Base-by-base conservation (phyloP, 2,888 invertebrate species). In the Cynaeus angustus region DNA sequence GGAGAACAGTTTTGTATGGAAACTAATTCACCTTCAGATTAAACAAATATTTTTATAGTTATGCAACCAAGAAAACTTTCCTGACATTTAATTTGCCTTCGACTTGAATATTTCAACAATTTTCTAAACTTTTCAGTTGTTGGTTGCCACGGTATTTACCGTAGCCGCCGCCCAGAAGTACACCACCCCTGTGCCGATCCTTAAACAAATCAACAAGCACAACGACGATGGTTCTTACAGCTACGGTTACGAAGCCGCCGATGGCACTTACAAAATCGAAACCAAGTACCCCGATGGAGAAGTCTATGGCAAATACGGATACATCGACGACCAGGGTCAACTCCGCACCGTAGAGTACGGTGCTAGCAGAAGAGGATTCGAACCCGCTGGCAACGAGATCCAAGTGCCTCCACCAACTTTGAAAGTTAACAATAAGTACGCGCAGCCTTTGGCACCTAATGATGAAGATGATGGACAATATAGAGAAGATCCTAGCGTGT, bases 211-310 rank as follows among this genome's bases (percentile, higher is more conserved):
- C 82, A 93, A 94, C 87, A 89, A 91, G 71, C 94, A 95, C 83
- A 94, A 95, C 82, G 94, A 94, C 74, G 95, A 95, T 75, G 95
- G 94, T 0, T 94, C 94, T 8, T 96, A 96, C 85, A 94, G 94
- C 78, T 95, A 92, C 80, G 95, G 95, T 0, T 96, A 94, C 84
- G 95, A 96, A 84, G 93, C 90, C 0, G 95, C 94, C 0, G 95
- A 96, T 80, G 94, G 94, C 7, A 91, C 92, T 53, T 95, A 93
- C 86, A 95, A 95, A 86, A 94, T 95, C 72, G 95, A 95, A 83
- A 94, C 95, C 0, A 95, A 95, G 84, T 93, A 93, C 78, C 88
- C 93, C 0, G 91, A 89, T 48, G 95, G 95, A 0, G 94, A 95
- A 79, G 94, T 95, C 0, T 92, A 91, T 56, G 96, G 96, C 68